Evolutionary conservation across 64 coral and sea anemone genomes (phyloP).

Genomic region (Dendrophyllia cribrosa): DNA sequence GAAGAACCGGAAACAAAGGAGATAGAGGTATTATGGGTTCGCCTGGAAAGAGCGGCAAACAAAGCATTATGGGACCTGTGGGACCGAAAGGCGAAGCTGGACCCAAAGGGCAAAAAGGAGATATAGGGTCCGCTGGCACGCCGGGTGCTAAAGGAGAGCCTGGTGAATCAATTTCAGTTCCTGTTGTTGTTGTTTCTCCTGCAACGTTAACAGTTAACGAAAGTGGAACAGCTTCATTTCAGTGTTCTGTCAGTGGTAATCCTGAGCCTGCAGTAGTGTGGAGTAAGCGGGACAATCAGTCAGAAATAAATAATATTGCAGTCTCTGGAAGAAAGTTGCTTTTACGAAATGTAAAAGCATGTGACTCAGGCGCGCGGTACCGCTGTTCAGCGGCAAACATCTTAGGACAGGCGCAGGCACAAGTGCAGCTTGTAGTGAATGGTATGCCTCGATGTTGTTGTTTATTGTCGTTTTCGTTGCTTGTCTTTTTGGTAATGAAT

Average conservation of each 20-base stretch:
- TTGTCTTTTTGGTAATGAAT: too few species aligned
- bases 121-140: too few species aligned
- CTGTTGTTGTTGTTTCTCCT: conserved; percentile 18
- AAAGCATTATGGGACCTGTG: too few species aligned
- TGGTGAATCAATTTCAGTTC: background rate
- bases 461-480: background rate
- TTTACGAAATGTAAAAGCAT: conserved; percentile 38
- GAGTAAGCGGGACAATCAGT: conserved; percentile 37
- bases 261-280: conserved; percentile 54
- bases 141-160: too few species aligned
- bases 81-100: too few species aligned
- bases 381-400: conserved; percentile 45
- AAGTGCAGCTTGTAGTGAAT: conserved; percentile 17
- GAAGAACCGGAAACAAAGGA: too few species aligned
- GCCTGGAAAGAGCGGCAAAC: too few species aligned
- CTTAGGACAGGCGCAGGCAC: conserved; percentile 32
- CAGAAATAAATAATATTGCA: background rate
- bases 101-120: too few species aligned
- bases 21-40: too few species aligned
- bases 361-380: conserved; percentile 53
- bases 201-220: conserved; percentile 27
- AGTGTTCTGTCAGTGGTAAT: conserved; percentile 69
- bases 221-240: background rate
- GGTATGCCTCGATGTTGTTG: background rate
- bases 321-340: background rate